A percentile compares a stretch with the other conserved stretches of the same genome.
phyloP scores from a whole-genome alignment of 2,797 vertebrate genomes.

The Enteromius thamalakanensis region DNA sequence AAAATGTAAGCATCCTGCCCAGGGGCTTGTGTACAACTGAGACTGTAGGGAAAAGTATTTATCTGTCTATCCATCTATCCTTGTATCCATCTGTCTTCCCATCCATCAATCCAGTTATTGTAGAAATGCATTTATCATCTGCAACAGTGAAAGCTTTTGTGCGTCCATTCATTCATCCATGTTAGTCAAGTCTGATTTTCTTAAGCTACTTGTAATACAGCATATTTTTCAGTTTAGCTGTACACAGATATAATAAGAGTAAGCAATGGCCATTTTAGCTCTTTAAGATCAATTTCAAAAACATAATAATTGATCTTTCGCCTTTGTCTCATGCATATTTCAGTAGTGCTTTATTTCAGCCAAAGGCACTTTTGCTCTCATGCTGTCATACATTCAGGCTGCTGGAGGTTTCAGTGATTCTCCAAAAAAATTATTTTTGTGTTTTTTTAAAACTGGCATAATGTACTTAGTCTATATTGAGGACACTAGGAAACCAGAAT shows the following conservation, averaged over 20 bases:
- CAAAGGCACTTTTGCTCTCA: slow-evolving; percentile 14
- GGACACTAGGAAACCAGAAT: background rate
- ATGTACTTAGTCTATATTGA: background rate
- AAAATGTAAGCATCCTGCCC: background rate
- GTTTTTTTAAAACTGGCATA: background rate
- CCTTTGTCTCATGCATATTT: slow-evolving; percentile 39
- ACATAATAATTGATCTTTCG: slow-evolving; percentile 20
- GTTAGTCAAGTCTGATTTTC: background rate
- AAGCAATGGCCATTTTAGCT: slow-evolving; percentile 12
- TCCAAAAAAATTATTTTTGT: background rate
- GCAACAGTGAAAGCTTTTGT: background rate
- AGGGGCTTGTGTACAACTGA: background rate
- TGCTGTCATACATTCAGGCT: slow-evolving; percentile 6
- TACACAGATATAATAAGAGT: slow-evolving; percentile 6
- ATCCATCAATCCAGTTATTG: background rate
- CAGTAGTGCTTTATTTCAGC: slow-evolving; percentile 24
- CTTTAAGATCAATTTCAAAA: slow-evolving; percentile 5
- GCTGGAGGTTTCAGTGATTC: background rate
- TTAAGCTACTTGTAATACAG: background rate
- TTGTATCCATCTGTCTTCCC: background rate
- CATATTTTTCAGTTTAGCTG: slow-evolving; percentile 5
- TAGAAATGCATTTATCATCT: background rate
- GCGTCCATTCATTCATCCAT: background rate
- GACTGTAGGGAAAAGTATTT: background rate
- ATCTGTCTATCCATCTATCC: background rate